Base-by-base conservation (phyloP, 2,113 vertebrate species). In the Datnioides undecimradiatus region DNA sequence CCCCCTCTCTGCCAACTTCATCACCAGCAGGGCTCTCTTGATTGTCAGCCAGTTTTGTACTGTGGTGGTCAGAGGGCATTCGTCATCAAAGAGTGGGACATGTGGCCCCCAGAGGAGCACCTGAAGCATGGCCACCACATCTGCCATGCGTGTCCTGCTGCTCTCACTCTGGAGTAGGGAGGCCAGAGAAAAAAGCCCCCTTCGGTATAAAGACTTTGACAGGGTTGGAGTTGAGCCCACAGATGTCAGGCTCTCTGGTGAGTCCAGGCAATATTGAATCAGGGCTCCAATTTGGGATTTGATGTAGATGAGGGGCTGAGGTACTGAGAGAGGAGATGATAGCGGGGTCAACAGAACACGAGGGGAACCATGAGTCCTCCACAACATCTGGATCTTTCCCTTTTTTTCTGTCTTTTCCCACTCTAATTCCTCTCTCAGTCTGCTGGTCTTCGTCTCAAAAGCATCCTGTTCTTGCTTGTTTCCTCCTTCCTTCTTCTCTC, bases 101-200 rank as follows among this genome's bases (percentile, higher is more conserved):
- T 76, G 88, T 0, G 96, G 97, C 0, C 96, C 96, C 96, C 96
- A 98, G 72, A 97, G 95, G 73, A 97, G 87, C 19, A 88, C 92
- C 91, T 96, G 96, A 72, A 97, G 91, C 10, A 90, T 82, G 74
- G 74, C 81, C 38, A 70, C n/a, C 2, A 93, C 34, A 51, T 94
- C 88, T 0, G 60, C 31, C 49, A 92, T 43, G 73, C 87, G 76
- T 6, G 79, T 60, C n/a, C 63, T 6, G 1, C 70, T 58, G 19
- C 62, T 49, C 23, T 83, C 76, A 13, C 81, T 87, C 29, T 93
- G 90, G 2, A 96, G 94, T 76, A 86, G 67, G 8, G 16, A 43
- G 54, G 94, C 91, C 21, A 97, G 46, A 1, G 85, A 76, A 68
- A 34, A 88, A 38, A 96, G 94, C 5, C 90, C 85, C 0, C 1